Conservation (phyloP, 2,797 vertebrate species). For the Pseudomugil tenellus region DNA sequence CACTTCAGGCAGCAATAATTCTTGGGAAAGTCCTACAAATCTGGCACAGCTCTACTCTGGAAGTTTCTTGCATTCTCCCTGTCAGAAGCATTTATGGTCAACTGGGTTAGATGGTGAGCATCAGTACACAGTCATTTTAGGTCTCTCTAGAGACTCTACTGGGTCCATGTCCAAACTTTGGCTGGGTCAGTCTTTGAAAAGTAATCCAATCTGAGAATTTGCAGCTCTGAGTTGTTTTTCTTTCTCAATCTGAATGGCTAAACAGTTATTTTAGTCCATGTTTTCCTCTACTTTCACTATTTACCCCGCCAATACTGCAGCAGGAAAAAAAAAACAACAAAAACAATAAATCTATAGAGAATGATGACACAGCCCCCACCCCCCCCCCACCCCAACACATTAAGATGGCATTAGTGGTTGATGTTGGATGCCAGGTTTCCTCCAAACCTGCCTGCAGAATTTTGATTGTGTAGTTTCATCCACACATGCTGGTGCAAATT, state of each 20-base stretch:
- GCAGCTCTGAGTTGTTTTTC: not conserved
- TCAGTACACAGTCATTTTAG: not conserved
- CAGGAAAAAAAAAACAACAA: no score
- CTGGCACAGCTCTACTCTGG: not conserved
- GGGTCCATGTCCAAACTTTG: not conserved
- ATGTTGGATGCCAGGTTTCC: not conserved
- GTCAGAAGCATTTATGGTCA: not conserved
- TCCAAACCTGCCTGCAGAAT: not conserved
- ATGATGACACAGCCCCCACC: not conserved
- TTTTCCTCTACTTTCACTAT: not conserved
- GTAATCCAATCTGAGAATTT: not conserved
- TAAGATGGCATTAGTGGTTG: no score
- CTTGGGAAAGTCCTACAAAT: not conserved
- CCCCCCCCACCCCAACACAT: not conserved
- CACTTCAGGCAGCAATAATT: not conserved
- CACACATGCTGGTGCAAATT: not conserved
- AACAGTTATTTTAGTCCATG: not conserved
- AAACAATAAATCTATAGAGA: not conserved
- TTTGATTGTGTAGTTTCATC: not conserved
- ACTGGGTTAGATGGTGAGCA: not conserved
- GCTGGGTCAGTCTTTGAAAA: not conserved
- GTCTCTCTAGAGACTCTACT: not conserved
- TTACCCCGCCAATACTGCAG: not conserved
- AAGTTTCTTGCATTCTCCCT: not conserved
- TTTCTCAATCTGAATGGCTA: not conserved